Evolutionary conservation across 2,888 invertebrate genomes (phyloP), one percentile per base, ranked within the genome.

Genomic region (Nomada fucata): DNA sequence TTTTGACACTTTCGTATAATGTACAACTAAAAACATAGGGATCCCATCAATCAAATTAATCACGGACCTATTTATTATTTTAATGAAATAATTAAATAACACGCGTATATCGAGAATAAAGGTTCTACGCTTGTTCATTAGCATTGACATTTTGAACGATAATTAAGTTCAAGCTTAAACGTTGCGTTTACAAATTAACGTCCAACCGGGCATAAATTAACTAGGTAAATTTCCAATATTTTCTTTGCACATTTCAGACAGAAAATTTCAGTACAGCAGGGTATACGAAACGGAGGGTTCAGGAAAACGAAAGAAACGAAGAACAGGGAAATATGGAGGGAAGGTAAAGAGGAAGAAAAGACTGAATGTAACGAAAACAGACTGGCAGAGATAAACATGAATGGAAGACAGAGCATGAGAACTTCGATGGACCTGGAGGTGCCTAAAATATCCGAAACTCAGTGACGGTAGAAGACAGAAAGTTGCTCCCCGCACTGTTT

Each of bases 401-500:
- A 29, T 52, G 15, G 36, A 53, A 67, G 53, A 20, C 60, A 53
- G 59, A 67, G 69, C 53, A 50, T 55, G 47, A 67, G 70, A 79
- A 76, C 67, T 76, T 73, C n/a, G 29, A 47, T 69, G 63, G n/a
- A 11, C 44, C 72, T 70, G 42, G 60, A 78, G 50, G 42, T 70
- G 67, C 36, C 70, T 78, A 61, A 82, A 77, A 83, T 55, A 81
- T 29, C 52, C 81, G 64, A 85, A 86, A 84, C 36, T 77, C 63
- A 57, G 47, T 55, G 53, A 81, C 65, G 42, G 47, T 36, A 69
- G 67, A 61, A 57, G 73, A 52, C 59, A 76, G 76, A 47, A 44
- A 57, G 64, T 23, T 68, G 63, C 67, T 47, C 59, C 65, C 76
- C 26, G 55, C 75, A 61, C 69, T 89, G 86, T 89, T 90, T 90